phyloP scores from a whole-genome alignment of 2,113 vertebrate genomes.

The Zosterops japonicus region DNA sequence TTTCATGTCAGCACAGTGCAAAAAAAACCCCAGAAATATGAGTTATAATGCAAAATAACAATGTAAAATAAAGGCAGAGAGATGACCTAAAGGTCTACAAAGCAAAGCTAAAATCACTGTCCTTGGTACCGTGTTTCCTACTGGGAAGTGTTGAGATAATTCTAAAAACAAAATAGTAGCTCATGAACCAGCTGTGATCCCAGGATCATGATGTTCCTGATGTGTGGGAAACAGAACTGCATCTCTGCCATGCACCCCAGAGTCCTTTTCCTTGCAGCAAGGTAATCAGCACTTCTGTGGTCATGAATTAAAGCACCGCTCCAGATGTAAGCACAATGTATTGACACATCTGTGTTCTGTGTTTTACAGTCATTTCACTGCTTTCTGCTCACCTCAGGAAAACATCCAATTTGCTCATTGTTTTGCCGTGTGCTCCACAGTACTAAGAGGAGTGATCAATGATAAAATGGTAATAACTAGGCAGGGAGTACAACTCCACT shows the following conservation, averaged over 20 bases:
- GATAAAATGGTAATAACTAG: constrained; percentile 8
- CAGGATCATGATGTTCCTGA: neutral
- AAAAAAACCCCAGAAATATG: neutral
- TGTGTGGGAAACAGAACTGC: neutral
- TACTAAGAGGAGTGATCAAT: neutral
- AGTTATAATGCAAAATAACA: neutral
- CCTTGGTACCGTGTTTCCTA: neutral
- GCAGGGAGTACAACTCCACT: neutral
- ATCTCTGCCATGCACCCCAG: neutral
- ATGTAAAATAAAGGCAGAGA: neutral
- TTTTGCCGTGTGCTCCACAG: neutral
- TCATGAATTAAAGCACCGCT: neutral
- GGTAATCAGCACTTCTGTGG: neutral
- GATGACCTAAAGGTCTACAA: neutral
- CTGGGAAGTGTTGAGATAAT: neutral
- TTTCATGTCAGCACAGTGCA: neutral
- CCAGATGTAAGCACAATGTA: neutral
- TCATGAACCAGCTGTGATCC: neutral
- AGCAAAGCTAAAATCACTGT: neutral
- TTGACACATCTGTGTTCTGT: fast-evolving
- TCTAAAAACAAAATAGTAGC: neutral
- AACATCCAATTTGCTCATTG: neutral
- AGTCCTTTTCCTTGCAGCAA: neutral
- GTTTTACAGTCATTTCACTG: neutral
- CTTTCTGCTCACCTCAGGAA: neutral